Evolutionary conservation across 35 echinoderm and acorn worm species (phyloP).

Genomic region (Heliocidaris erythrogramma): DNA sequence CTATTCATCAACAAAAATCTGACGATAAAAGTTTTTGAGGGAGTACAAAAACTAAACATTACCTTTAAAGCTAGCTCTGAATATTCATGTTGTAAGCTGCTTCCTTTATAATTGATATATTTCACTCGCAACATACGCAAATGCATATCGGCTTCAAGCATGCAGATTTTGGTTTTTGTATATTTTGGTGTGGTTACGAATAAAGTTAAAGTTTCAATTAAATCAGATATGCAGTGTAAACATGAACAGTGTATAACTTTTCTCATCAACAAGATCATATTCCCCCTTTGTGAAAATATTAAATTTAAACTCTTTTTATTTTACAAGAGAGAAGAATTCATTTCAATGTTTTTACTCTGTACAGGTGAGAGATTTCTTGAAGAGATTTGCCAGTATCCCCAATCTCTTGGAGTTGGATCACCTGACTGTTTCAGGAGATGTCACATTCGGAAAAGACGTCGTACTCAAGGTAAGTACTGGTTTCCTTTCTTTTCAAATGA

Average conservation of each 20-base stretch:
- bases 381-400: constrained; percentile 90
- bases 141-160: not conserved
- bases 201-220: no score
- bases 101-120: no score
- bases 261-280: not conserved
- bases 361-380: constrained; percentile 84
- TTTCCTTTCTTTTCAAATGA: not conserved
- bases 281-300: no score
- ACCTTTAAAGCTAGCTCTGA: no score
- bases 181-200: no score
- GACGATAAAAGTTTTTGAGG: no score
- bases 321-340: not conserved
- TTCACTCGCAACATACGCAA: not conserved
- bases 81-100: no score
- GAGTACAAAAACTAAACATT: no score
- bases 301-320: not conserved
- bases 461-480: constrained; percentile 72
- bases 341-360: not conserved
- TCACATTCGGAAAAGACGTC: constrained; percentile 96
- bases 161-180: not conserved
- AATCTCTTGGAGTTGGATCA: constrained; percentile 93
- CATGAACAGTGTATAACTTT: no score
- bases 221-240: no score
- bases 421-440: constrained; percentile 95
- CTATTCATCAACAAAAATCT: no score